Conservation (phyloP, 1,140 invertebrate genomes). For the Temnothorax nylanderi region DNA sequence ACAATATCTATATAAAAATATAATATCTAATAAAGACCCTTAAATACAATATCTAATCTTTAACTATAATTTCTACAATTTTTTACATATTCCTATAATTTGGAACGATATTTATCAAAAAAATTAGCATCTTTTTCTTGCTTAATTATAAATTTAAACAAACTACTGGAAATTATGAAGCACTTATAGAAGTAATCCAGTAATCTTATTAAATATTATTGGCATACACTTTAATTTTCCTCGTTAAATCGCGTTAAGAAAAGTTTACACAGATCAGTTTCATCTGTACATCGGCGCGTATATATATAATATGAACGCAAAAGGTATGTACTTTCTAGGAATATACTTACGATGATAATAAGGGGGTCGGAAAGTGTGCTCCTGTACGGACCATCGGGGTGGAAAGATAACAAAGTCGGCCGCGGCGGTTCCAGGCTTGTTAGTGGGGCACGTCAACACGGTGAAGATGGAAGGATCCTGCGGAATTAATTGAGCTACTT, state of each 20-base stretch:
- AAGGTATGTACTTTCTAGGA: slow-evolving; percentile 49
- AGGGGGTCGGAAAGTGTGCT: slow-evolving; percentile 98
- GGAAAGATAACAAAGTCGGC: slow-evolving; percentile 99
- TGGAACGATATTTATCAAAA: neutral
- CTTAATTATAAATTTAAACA: neutral
- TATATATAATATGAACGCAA: neutral
- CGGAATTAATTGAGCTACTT: slow-evolving; percentile 59
- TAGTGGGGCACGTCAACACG: slow-evolving; percentile 97
- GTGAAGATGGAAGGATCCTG: slow-evolving; percentile 99
- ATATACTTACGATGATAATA: slow-evolving; percentile 95
- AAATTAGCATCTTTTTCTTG: neutral
- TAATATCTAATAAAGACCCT: neutral
- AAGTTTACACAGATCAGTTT: neutral
- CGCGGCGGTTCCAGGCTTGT: slow-evolving; percentile 95
- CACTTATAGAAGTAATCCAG: neutral
- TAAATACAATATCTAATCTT: neutral
- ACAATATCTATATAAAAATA: neutral
- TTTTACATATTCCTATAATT: neutral
- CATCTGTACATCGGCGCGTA: neutral
- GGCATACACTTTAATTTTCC: neutral
- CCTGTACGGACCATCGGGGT: slow-evolving; percentile 98
- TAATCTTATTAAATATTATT: neutral
- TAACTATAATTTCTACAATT: neutral
- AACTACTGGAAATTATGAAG: neutral
- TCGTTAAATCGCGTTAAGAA: neutral